Conservation (phyloP, 2,888 invertebrate genomes). For the Drosophila setosimentum region DNA sequence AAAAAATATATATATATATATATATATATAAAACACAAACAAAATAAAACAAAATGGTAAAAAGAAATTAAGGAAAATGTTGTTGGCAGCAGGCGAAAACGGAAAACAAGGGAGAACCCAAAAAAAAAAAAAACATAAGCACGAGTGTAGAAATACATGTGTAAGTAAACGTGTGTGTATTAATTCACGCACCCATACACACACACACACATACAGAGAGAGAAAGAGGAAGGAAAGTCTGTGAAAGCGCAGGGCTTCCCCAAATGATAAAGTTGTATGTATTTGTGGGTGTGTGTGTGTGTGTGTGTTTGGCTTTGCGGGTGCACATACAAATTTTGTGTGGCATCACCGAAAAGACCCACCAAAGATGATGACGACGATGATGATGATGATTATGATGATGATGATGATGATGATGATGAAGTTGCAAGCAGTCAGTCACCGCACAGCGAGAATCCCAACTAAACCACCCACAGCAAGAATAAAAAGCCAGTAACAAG, state of each 20-base stretch:
- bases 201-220: slow-evolving; percentile 25
- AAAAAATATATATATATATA: neutral
- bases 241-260: slow-evolving; percentile 80
- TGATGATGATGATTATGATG: neutral
- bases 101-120: slow-evolving; percentile 38
- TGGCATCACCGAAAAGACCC: slow-evolving; percentile 40
- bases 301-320: slow-evolving; percentile 63
- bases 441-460: slow-evolving; percentile 54
- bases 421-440: slow-evolving; percentile 59
- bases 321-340: slow-evolving; percentile 60
- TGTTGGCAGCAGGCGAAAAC: slow-evolving; percentile 51
- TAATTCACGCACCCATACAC: slow-evolving; percentile 33
- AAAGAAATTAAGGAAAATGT: slow-evolving; percentile 56
- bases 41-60: slow-evolving; percentile 37
- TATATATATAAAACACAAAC: slow-evolving; percentile 25
- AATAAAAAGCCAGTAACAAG: slow-evolving; percentile 12
- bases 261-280: slow-evolving; percentile 75
- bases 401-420: slow-evolving; percentile 25
- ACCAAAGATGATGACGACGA: slow-evolving; percentile 9
- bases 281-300: neutral
- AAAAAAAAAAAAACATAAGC: slow-evolving; percentile 43
- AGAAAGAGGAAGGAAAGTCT: slow-evolving; percentile 46
- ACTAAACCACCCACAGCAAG: slow-evolving; percentile 55
- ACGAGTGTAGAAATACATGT: slow-evolving; percentile 49
- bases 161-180: slow-evolving; percentile 15